Evolutionary conservation across 2,888 invertebrate genomes (phyloP), one percentile per base, ranked within the genome.

Genomic region (Phaonia tiefii): DNA sequence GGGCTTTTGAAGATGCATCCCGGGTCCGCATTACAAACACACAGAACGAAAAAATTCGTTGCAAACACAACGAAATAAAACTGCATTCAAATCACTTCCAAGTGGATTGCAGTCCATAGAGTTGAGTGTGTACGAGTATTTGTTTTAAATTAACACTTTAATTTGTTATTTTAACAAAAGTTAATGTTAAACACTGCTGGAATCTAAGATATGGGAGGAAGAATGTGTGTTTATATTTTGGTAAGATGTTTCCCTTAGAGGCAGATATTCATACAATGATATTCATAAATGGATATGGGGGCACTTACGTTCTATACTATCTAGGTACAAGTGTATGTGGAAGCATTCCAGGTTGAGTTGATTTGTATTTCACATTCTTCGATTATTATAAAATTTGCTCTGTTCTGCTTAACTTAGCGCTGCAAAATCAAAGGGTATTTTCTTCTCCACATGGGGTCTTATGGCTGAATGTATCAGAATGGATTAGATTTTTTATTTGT

Each of bases 101-200:
- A 54, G 54, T 63, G 63, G 42, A 42, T 63, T 0, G n/a, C n/a
- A n/a, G 31, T 3, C 31, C 37, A 44, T 44, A 44, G 25, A 8
- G 25, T 8, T 63, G 22, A 5, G 22, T 58, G 42, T 51, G 0
- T 58, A 13, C 11, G 8, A 56, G 49, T 65, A 54, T 75, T 76
- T 76, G 54, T 76, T 76, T 56, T 44, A 58, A 56, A 72, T 72
- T 75, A 72, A 81, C 49, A 75, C 49, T 49, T 72, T 75, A 69
- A 77, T 75, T 78, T 81, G 74, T 81, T 81, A 58, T 75, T 69
- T 49, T 78, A 63, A 67, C 22, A n/a, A 69, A 75, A 56, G 26
- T 56, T 72, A 75, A 78, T 75, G 72, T 65, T 63, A 78, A 72
- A 72, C 75, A 26, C 69, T 25, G n/a, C 37, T 25, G 31, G n/a